These are phyloP conservation scores for Jacana jacana DNA, from an alignment of 2,113 vertebrate genomes.

Conservation along the genomic window DNA sequence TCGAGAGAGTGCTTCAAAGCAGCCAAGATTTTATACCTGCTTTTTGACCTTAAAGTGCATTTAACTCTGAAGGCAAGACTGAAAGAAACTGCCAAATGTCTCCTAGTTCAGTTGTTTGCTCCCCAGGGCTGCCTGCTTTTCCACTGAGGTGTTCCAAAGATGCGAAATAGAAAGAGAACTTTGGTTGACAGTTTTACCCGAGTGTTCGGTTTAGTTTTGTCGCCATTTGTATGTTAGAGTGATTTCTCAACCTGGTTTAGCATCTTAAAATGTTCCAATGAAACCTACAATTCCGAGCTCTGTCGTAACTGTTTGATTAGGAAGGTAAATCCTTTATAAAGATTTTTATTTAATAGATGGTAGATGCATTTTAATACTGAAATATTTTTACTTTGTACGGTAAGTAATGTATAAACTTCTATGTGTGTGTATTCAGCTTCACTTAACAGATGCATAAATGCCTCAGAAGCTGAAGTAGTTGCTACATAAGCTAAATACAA, in stretches of 20 bases:
- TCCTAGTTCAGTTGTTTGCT: background rate
- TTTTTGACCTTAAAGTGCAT: background rate
- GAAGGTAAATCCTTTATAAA: background rate
- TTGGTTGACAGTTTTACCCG: background rate
- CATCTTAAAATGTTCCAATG: background rate
- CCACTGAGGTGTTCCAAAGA: background rate
- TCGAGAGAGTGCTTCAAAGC: background rate
- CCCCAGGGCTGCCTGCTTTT: conserved; percentile 20
- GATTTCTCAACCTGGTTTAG: background rate
- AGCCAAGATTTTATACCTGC: background rate
- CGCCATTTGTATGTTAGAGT: rapidly evolving
- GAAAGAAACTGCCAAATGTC: background rate
- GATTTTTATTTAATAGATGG: background rate
- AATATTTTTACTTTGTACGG: background rate
- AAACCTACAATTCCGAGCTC: background rate
- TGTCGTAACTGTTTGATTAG: background rate
- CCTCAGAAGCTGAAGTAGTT: background rate
- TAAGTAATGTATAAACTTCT: conserved; percentile 40
- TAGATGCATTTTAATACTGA: background rate
- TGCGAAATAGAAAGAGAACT: conserved; percentile 57
- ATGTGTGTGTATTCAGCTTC: background rate
- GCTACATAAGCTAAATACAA: background rate
- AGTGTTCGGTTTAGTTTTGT: background rate
- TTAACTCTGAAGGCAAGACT: background rate
- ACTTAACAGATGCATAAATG: background rate